Percentiles rank a stretch among this genome's conserved stretches.
Evolutionary conservation across 2,113 vertebrate genomes (phyloP).

Genomic region (Rhineura floridana): DNA sequence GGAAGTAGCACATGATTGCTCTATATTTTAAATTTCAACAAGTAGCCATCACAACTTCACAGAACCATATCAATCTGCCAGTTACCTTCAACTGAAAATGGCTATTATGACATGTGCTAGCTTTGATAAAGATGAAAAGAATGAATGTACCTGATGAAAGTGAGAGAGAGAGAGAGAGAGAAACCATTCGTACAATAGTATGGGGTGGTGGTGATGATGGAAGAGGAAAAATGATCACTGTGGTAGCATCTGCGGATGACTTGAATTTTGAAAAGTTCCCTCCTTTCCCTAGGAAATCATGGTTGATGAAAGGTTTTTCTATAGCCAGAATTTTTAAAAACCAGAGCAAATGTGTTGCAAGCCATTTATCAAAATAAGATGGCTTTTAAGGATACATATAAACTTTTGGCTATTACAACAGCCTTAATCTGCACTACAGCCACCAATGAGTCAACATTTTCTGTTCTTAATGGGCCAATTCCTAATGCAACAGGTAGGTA

Average conservation of each 20-base stretch:
- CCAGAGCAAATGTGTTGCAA: too few species aligned
- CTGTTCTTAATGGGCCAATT: too few species aligned
- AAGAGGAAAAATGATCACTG: not conserved
- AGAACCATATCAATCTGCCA: not conserved
- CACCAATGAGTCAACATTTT: too few species aligned
- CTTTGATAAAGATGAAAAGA: not conserved
- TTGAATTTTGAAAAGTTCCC: not conserved
- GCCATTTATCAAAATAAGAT: too few species aligned
- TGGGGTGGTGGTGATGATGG: not conserved
- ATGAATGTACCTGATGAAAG: not conserved
- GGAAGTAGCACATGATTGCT: not conserved
- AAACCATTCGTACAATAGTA: not conserved
- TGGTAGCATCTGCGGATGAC: not conserved
- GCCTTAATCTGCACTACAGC: too few species aligned
- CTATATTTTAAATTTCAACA: slow-evolving; percentile 10
- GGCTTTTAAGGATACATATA: too few species aligned
- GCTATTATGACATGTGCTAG: slow-evolving; percentile 19
- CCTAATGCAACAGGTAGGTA: too few species aligned
- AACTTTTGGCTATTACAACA: too few species aligned
- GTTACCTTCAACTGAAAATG: not conserved
- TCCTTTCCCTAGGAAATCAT: not conserved
- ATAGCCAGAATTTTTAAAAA: not conserved
- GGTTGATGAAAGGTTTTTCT: not conserved
- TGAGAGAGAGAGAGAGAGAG: too few species aligned
- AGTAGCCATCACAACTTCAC: not conserved